Conservation (phyloP, 2,113 vertebrate genomes). For the Istiophorus platypterus region DNA sequence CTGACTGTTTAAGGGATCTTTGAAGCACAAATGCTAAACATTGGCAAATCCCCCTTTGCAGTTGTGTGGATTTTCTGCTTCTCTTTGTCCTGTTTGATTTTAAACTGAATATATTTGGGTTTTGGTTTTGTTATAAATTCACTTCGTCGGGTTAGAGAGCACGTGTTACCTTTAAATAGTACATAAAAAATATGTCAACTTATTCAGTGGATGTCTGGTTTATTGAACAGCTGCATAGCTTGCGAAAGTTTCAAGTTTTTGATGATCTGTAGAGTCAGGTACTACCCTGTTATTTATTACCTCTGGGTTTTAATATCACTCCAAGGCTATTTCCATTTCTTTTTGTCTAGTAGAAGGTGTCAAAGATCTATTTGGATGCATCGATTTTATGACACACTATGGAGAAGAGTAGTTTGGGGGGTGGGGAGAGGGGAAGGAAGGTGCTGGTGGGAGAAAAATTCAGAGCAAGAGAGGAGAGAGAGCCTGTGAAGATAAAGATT, state of each 20-base stretch:
- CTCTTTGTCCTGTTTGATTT: no score
- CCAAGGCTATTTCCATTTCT: conserved; percentile 51
- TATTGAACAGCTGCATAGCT: neutral
- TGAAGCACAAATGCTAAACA: no score
- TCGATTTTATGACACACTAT: conserved; percentile 73
- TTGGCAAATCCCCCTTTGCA: no score
- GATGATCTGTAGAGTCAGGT: neutral
- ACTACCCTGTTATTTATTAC: neutral
- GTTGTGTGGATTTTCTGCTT: no score
- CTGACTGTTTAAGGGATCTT: no score
- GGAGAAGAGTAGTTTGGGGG: conserved; percentile 30
- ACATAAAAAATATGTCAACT: neutral
- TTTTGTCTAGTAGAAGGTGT: conserved; percentile 50
- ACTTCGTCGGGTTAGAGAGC: neutral
- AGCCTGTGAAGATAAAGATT: conserved; percentile 67
- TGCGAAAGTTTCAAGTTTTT: neutral
- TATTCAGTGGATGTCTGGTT: conserved; percentile 12
- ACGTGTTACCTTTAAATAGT: conserved; percentile 10
- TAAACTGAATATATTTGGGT: neutral
- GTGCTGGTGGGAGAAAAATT: conserved; percentile 43
- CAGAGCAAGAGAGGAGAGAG: conserved; percentile 34
- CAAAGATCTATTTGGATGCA: conserved; percentile 55
- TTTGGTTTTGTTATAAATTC: conserved; percentile 46
- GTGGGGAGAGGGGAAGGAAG: conserved; percentile 43
- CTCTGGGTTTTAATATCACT: conserved; percentile 16